Evolutionary conservation across 2,888 invertebrate genomes (phyloP), one percentile per base, ranked within the genome.

Genomic region (Caenorhabditis plicata): DNA sequence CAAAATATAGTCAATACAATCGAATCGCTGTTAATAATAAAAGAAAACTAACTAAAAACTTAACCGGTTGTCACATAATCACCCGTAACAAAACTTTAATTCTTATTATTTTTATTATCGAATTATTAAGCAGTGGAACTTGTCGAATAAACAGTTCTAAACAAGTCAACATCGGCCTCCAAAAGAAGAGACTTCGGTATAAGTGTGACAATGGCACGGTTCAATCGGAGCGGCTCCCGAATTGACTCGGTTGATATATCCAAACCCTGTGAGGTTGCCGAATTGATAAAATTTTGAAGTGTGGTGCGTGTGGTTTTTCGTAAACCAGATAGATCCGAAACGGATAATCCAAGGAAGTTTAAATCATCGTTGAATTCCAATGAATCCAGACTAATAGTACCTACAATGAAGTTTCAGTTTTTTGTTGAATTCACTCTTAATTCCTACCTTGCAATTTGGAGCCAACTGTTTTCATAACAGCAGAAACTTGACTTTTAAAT

Each of bases 121-220:
- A 26, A 22, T 11, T 19, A 9, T 41, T 15, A 45, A 9, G 17
- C 35, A 8, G 41, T 25, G 32, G 42, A 39, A 11, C 54, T 29
- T 1, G 54, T 38, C 0, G 54, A 48, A 19, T 57, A 57, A 9
- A 62, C 22, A 4, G 62, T 52, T 38, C 47, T 26, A 55, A 68
- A 72, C 13, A 72, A 52, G 48, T 72, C 71, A 15, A 69, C 64
- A 44, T 72, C 69, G 8, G 68, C 68, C 46, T 72, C 68, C 9
- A 72, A 57, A 8, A 69, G 49, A n/a, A 72, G 36, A 11, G 65
- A 51, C 45, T 50, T 51, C 3, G 51, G 52, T n/a, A 67, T 45
- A 19, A 69, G 47, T 1, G 65, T 50, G 1, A 72, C 43, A 49
- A 64, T 58, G 9, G 69, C 65, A 41, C 65, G 53, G 33, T 51